Conservation (phyloP, 2,113 vertebrate species). For the Lipotes vexillifer region DNA sequence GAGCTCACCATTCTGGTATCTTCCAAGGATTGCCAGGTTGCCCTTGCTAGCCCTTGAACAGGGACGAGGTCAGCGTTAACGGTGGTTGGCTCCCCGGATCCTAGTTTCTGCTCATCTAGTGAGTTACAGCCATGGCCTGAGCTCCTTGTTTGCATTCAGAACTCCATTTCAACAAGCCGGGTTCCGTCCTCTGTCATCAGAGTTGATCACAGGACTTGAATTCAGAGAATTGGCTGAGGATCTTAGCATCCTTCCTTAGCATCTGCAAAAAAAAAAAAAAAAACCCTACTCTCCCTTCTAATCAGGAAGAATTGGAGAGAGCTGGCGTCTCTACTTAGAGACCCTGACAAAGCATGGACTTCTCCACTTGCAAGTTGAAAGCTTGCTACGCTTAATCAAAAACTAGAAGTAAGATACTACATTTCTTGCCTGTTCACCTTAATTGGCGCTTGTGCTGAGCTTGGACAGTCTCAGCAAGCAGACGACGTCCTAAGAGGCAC, state of each 20-base stretch:
- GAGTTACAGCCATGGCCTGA: not conserved
- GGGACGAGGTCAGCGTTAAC: rapidly evolving
- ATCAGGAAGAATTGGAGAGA: not conserved
- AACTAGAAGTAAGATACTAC: not conserved
- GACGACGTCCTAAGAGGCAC: not conserved
- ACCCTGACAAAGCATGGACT: not conserved
- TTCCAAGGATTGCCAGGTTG: not conserved
- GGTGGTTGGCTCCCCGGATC: not conserved
- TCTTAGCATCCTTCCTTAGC: not conserved
- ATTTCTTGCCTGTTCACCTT: not conserved
- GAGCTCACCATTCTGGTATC: not conserved
- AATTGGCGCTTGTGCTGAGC: not conserved
- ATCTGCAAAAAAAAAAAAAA: not conserved
- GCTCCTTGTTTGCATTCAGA: not conserved
- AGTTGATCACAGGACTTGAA: not conserved
- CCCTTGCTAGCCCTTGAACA: rapidly evolving
- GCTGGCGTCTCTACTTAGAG: not conserved
- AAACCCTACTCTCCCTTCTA: not conserved
- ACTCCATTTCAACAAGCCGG: not conserved
- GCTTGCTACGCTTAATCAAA: not conserved
- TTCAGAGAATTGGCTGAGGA: not conserved
- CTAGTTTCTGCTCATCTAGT: rapidly evolving
- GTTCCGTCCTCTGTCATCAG: not conserved
- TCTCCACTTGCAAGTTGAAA: not conserved
- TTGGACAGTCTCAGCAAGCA: not conserved